Evolutionary conservation across 2,113 vertebrate genomes (phyloP).

Genomic region (Chaenocephalus aceratus): DNA sequence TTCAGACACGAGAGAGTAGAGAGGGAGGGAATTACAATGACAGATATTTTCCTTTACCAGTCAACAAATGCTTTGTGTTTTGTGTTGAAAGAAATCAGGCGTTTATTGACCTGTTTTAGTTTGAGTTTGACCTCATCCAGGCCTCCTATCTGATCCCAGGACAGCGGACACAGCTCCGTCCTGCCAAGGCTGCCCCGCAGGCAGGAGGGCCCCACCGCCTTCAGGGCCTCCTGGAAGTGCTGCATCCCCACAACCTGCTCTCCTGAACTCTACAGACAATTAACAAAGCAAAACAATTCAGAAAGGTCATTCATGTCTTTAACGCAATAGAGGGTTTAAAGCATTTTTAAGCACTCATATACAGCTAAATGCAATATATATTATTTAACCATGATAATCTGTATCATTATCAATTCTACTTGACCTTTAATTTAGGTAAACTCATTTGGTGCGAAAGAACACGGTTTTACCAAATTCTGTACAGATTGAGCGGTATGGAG

Average conservation of each 20-base stretch:
- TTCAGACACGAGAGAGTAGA: constrained; percentile 2
- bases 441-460: too few relatives aligned
- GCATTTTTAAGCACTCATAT: neutral
- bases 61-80: neutral
- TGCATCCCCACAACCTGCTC: constrained; percentile 74
- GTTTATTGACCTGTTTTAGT: constrained; percentile 88
- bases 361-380: neutral
- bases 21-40: neutral
- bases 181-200: constrained; percentile 88
- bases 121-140: constrained; percentile 93
- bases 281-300: neutral
- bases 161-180: constrained; percentile 86
- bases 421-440: too few relatives aligned
- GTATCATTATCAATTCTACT: neutral
- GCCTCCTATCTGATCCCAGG: constrained; percentile 95
- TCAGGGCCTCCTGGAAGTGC: constrained; percentile 90
- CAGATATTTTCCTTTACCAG: neutral
- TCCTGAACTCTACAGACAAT: constrained; percentile 77
- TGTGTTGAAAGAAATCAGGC: neutral
- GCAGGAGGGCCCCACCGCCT: constrained; percentile 89
- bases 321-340: neutral
- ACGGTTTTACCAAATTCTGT: too few relatives aligned
- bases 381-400: too few relatives aligned
- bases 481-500: too few relatives aligned
- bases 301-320: neutral